Evolutionary conservation across 1,140 invertebrate genomes (phyloP), one percentile per base, ranked within the genome.

Genomic region (Periplaneta americana): DNA sequence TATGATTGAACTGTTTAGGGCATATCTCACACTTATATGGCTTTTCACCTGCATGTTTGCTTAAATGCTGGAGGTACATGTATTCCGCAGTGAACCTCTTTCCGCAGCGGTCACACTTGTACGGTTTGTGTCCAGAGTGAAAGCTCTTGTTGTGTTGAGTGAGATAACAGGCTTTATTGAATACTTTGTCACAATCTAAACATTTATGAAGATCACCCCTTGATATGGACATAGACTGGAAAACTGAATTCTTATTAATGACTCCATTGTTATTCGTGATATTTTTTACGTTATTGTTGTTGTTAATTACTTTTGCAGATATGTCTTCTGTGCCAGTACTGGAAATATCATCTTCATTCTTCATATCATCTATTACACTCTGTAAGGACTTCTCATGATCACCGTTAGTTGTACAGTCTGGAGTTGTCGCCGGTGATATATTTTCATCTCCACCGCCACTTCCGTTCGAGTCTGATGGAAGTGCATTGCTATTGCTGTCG

Each of bases 111-210:
- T 91, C 88, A 85, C 96, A 97, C 86, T 96, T 96, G 86, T 92
- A 97, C 5, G 95, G 95, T 86, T 96, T 96, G 84, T 94, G 94
- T 74, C 96, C 96, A 57, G 92, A 92, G 86, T 97, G 96, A 87
- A 96, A 96, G 82, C 94, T 95, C 87, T 96, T 96, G 87, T 96
- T 96, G 88, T 97, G 96, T 87, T 97, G 96, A 37, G 95, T 97
- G 31, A 97, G 88, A 86, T 97, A 97, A 86, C 96, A 97, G 32
- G 94, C 92, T 84, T 95, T 95, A 86, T 95, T 95, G 89, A 97
- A 97, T 5, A 93, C 87, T 57, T 81, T 81, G 74, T 81, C 80
- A 75, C 80, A 81, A 84, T 95, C 93, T 83, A 93, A 91, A 87
- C 96, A 97, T 87, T 94, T 94, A 86, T 94, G 91, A 31, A 91